These are phyloP conservation scores for Lamellibrachia columna DNA, from an alignment of 2,888 invertebrate genomes.

Conservation along the genomic window DNA sequence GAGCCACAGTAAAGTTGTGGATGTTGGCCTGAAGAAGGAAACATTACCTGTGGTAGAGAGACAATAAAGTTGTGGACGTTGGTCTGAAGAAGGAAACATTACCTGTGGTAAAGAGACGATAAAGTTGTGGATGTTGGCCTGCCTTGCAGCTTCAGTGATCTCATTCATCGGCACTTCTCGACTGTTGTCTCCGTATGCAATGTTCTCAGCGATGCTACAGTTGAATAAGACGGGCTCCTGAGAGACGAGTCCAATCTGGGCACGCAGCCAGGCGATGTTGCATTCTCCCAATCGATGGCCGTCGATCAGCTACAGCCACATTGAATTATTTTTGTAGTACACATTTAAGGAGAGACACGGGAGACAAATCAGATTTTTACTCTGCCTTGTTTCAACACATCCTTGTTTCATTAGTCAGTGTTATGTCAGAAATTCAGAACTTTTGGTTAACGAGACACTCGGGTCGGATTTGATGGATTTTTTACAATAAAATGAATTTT, in stretches of 20 bases:
- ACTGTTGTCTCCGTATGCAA: conserved; percentile 47
- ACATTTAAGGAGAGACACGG: background rate
- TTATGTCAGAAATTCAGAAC: no score
- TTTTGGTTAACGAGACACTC: no score
- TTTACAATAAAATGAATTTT: no score
- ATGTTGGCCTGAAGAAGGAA: no score
- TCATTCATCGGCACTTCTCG: conserved; percentile 40
- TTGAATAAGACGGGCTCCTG: conserved; percentile 41
- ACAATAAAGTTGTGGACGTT: no score
- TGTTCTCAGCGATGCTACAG: conserved; percentile 42
- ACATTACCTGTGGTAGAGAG: no score
- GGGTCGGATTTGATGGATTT: no score
- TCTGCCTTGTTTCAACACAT: no score
- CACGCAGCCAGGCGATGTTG: conserved; percentile 68
- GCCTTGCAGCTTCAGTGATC: conserved; percentile 44
- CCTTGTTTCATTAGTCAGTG: no score
- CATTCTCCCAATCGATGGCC: background rate
- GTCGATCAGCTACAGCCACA: conserved; percentile 4
- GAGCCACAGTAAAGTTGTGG: background rate
- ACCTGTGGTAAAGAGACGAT: background rate
- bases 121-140: conserved; percentile 32
- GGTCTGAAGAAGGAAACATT: no score
- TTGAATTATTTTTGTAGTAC: background rate
- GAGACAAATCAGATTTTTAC: no score
- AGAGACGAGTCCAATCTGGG: conserved; percentile 38